Percentiles rank a stretch among this genome's conserved stretches.
These are phyloP conservation scores for Ornithoptera priamus DNA, from an alignment of 2,888 invertebrate species.

Conservation along the genomic window DNA sequence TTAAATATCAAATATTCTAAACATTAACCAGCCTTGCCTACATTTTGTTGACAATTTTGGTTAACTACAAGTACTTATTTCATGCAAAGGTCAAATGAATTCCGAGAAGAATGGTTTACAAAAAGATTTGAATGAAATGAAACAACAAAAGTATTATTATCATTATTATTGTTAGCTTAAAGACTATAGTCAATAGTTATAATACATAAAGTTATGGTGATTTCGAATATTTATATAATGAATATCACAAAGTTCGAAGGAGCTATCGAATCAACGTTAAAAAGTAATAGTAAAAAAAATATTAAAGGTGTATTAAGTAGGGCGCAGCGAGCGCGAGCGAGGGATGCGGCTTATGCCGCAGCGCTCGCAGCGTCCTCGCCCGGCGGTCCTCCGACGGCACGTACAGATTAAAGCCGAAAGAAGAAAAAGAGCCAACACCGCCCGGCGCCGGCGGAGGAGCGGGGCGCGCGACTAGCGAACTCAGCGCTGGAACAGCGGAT, in stretches of 20 bases:
- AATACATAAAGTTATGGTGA: conserved; percentile 74
- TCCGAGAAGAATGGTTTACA: no score
- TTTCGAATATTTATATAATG: conserved; percentile 73
- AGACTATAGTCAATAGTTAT: conserved; percentile 63
- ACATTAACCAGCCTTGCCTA: no score
- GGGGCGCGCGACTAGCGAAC: conserved; percentile 38
- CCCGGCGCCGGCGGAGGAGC: conserved; percentile 75
- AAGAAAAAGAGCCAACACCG: conserved; percentile 72
- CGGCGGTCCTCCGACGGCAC: conserved; percentile 77
- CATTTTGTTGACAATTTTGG: no score
- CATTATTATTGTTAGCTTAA: conserved; percentile 53
- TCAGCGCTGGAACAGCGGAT: conserved; percentile 88
- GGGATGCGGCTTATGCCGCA: conserved; percentile 46
- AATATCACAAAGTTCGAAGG: conserved; percentile 79
- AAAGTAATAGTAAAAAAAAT: conserved; percentile 54
- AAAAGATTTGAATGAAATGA: conserved; percentile 30
- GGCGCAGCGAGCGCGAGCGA: conserved; percentile 70
- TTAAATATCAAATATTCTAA: no score
- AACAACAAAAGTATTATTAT: conserved; percentile 47
- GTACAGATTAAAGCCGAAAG: conserved; percentile 68
- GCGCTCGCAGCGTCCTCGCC: conserved; percentile 72
- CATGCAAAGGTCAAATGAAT: no score
- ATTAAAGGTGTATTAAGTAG: conserved; percentile 57
- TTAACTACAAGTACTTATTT: no score
- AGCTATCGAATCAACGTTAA: conserved; percentile 74